Conservation (phyloP, 1,140 invertebrate genomes). For the Latrodectus geometricus region DNA sequence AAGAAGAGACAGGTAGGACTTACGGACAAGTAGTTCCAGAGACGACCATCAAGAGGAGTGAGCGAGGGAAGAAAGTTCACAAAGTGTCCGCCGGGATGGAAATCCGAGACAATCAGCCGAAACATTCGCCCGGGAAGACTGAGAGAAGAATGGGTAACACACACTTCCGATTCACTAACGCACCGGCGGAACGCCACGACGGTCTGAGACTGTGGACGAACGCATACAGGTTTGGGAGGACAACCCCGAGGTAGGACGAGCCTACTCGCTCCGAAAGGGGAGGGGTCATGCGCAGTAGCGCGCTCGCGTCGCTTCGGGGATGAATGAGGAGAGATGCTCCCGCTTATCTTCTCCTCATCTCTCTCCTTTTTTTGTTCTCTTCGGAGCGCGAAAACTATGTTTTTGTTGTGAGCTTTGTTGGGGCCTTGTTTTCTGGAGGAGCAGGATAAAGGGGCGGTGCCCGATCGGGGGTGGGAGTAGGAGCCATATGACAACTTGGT, state of each 20-base stretch:
- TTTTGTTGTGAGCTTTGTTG: not conserved
- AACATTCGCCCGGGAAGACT: not conserved
- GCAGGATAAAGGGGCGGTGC: not conserved
- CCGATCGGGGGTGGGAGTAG: not conserved
- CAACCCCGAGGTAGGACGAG: constrained; percentile 10
- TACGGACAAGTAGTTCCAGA: constrained; percentile 23
- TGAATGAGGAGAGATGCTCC: constrained; percentile 1
- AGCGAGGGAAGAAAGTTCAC: not conserved
- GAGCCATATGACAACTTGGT: not conserved
- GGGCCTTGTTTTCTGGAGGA: not conserved
- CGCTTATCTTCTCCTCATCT: constrained; percentile 1
- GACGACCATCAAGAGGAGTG: constrained; percentile 35
- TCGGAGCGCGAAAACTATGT: not conserved
- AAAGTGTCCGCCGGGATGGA: not conserved
- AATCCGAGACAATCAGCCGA: constrained; percentile 13
- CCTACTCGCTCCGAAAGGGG: constrained; percentile 21
- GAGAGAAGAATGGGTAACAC: not conserved
- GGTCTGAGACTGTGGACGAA: constrained; percentile 3
- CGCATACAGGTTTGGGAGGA: constrained; percentile 7
- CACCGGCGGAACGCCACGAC: not conserved
- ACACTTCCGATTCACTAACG: not conserved
- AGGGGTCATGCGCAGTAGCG: constrained; percentile 31
- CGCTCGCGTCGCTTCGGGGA: not conserved
- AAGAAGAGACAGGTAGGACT: not conserved
- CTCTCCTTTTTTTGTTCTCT: not conserved